These are phyloP conservation scores for Procambarus clarkii DNA, from an alignment of 1,140 invertebrate genomes.

Conservation along the genomic window DNA sequence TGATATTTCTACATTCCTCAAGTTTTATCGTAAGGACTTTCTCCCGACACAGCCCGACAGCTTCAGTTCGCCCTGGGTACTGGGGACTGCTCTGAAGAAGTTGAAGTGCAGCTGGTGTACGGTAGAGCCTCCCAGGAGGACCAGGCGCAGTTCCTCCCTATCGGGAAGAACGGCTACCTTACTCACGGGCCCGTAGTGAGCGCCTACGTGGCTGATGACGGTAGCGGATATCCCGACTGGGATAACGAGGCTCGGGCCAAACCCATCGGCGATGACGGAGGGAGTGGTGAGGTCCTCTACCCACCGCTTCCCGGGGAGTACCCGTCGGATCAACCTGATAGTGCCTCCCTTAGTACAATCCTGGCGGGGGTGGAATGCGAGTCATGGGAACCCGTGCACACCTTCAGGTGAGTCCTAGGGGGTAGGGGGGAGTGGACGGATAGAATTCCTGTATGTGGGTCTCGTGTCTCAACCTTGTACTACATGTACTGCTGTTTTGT, in stretches of 20 bases:
- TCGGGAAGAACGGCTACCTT: neutral
- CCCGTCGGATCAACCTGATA: neutral
- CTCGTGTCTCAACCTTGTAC: too few relatives aligned
- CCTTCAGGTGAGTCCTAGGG: constrained; percentile 3
- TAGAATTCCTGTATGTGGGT: too few relatives aligned
- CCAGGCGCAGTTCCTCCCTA: neutral
- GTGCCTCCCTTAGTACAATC: neutral
- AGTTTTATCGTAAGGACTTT: neutral
- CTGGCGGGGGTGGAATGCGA: neutral
- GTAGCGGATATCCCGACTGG: constrained; percentile 3
- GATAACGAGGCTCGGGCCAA: neutral
- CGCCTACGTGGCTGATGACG: neutral
- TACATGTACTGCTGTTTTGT: too few relatives aligned
- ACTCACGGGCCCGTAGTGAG: neutral
- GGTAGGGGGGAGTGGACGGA: neutral
- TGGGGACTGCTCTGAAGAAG: neutral
- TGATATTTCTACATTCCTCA: too few relatives aligned
- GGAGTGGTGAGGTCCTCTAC: neutral
- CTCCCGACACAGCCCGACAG: constrained; percentile 7
- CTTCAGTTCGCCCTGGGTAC: constrained; percentile 30
- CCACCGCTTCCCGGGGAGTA: neutral
- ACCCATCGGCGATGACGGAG: neutral
- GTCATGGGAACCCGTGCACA: constrained; percentile 18
- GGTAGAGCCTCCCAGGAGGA: neutral
- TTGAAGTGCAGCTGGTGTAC: constrained; percentile 5